phyloP scores from a whole-genome alignment of 2,113 vertebrate species.

The Sander lucioperca region DNA sequence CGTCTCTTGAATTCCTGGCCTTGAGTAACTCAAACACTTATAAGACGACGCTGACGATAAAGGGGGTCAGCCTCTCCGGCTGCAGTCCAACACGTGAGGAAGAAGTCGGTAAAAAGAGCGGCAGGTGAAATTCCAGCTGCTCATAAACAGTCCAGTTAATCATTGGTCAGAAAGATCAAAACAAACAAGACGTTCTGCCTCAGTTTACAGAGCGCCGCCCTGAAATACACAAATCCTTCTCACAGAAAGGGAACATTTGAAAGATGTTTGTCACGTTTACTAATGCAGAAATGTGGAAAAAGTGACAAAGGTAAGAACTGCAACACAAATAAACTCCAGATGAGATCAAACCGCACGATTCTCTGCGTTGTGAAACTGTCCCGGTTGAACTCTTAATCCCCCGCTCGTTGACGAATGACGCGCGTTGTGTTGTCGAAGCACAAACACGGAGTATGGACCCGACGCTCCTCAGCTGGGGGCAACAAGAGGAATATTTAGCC shows the following conservation, averaged over 20 bases:
- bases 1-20: neutral
- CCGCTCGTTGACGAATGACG: conserved; percentile 13
- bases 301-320: neutral
- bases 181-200: conserved; percentile 7
- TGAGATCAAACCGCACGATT: neutral
- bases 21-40: conserved; percentile 7
- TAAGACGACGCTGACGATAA: neutral
- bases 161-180: conserved; percentile 43
- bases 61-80: neutral
- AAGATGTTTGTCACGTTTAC: too few relatives aligned
- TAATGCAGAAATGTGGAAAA: neutral
- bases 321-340: neutral
- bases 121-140: conserved; percentile 54
- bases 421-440: neutral
- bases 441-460: conserved; percentile 28
- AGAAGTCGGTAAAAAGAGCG: neutral
- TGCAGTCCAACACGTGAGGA: neutral
- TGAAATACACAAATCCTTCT: neutral
- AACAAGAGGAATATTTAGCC: conserved; percentile 57
- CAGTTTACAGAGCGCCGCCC: neutral
- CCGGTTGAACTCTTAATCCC: neutral
- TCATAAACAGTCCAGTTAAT: conserved; percentile 55
- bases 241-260: neutral
- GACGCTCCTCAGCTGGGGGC: conserved; percentile 26
- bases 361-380: neutral